These are phyloP conservation scores for Hemicentrotus pulcherrimus DNA, from an alignment of 35 echinoderm and acorn worm species.

Conservation along the genomic window DNA sequence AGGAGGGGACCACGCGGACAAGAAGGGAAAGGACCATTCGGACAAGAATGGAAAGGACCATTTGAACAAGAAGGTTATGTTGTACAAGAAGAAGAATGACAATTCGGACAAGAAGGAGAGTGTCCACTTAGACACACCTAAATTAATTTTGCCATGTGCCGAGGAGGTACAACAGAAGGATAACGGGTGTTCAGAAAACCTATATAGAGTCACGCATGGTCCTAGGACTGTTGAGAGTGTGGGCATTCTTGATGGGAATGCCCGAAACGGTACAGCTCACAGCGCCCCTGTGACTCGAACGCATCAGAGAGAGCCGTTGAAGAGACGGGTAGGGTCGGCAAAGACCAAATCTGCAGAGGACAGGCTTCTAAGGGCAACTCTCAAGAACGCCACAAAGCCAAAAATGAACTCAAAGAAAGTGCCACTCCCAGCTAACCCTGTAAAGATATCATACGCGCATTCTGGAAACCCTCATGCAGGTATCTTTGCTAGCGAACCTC, in stretches of 20 bases:
- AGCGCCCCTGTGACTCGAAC: constrained; percentile 26
- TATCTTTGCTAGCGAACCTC: background rate
- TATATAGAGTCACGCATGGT: background rate
- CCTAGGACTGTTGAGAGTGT: background rate
- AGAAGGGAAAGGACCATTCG: background rate
- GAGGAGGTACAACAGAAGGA: background rate
- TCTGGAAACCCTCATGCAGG: background rate
- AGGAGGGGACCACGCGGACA: background rate
- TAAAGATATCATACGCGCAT: constrained; percentile 36
- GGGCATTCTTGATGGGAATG: background rate
- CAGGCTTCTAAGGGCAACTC: background rate
- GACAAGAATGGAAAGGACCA: background rate
- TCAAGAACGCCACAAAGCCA: background rate
- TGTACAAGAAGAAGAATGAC: background rate
- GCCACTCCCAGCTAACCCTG: background rate
- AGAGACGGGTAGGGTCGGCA: background rate
- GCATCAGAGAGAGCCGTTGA: background rate
- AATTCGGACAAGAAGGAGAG: background rate
- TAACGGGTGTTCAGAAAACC: background rate
- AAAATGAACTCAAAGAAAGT: constrained; percentile 19
- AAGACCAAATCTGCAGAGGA: constrained; percentile 33
- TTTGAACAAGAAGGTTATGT: background rate
- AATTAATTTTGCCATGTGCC: background rate
- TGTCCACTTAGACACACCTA: background rate
- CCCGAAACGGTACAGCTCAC: background rate